Percentiles rank a stretch among this genome's conserved stretches.
These are phyloP conservation scores for Microctonus brassicae DNA, from an alignment of 2,888 invertebrate genomes.

Conservation along the genomic window DNA sequence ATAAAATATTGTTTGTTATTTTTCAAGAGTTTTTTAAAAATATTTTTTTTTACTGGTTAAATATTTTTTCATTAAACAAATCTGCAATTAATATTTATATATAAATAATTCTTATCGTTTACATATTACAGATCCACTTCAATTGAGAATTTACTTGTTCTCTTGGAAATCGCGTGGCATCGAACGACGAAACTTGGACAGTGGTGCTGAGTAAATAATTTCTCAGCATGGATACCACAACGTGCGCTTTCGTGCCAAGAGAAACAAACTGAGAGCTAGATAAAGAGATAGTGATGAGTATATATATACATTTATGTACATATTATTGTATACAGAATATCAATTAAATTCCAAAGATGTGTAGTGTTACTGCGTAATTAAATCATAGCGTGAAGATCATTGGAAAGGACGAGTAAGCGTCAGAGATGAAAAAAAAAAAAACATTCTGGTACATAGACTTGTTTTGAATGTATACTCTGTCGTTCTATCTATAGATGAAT, in stretches of 20 bases:
- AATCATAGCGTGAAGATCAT: neutral
- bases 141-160: conserved; percentile 5
- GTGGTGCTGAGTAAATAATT: conserved; percentile 7
- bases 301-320: neutral
- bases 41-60: neutral
- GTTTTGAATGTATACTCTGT: neutral
- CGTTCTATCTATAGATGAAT: conserved; percentile 20
- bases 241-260: neutral
- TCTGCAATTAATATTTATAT: conserved; percentile 1
- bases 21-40: neutral
- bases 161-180: neutral
- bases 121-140: neutral
- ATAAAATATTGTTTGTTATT: neutral
- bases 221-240: conserved; percentile 6
- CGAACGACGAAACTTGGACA: conserved; percentile 13
- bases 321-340: neutral
- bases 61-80: neutral
- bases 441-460: neutral
- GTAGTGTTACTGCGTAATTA: conserved; percentile 7
- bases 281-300: neutral
- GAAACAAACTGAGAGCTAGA: neutral
- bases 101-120: neutral
- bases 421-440: neutral
- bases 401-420: neutral
- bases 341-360: conserved; percentile 29